phyloP scores from a whole-genome alignment of 1,140 invertebrate genomes.

The Habropoda laboriosa region DNA sequence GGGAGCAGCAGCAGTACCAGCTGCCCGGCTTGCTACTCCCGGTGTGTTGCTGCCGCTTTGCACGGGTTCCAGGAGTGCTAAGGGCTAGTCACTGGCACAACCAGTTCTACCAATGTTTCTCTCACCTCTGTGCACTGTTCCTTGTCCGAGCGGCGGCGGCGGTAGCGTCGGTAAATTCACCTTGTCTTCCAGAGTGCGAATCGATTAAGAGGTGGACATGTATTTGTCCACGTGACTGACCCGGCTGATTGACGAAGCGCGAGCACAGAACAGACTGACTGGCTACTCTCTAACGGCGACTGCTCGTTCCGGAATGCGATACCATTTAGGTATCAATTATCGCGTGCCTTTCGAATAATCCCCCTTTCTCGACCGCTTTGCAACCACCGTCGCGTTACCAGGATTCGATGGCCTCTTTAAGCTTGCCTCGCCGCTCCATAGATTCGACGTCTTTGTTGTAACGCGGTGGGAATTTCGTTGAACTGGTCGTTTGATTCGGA shows the following conservation, averaged over 20 bases:
- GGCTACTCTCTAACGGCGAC: not conserved
- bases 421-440: not conserved
- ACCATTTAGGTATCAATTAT: slow-evolving; percentile 50
- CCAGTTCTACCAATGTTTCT: slow-evolving; percentile 35
- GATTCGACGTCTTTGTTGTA: not conserved
- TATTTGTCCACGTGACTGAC: slow-evolving; percentile 55
- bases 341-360: slow-evolving; percentile 31
- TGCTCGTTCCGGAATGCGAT: slow-evolving; percentile 45
- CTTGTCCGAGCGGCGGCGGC: not conserved
- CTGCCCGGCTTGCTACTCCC: not conserved
- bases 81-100: slow-evolving; percentile 48
- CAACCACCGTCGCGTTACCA: not conserved
- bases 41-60: not conserved
- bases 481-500: not conserved
- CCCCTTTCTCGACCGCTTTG: not conserved
- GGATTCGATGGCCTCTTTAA: not conserved
- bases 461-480: not conserved
- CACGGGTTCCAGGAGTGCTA: slow-evolving; percentile 26
- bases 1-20: slow-evolving; percentile 45
- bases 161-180: slow-evolving; percentile 49
- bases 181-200: slow-evolving; percentile 42
- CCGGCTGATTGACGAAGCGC: slow-evolving; percentile 46
- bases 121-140: slow-evolving; percentile 10
- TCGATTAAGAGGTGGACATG: slow-evolving; percentile 50
- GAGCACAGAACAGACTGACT: slow-evolving; percentile 37